These are phyloP conservation scores for Drosophila azteca DNA, from an alignment of 1,140 invertebrate genomes.

Conservation along the genomic window DNA sequence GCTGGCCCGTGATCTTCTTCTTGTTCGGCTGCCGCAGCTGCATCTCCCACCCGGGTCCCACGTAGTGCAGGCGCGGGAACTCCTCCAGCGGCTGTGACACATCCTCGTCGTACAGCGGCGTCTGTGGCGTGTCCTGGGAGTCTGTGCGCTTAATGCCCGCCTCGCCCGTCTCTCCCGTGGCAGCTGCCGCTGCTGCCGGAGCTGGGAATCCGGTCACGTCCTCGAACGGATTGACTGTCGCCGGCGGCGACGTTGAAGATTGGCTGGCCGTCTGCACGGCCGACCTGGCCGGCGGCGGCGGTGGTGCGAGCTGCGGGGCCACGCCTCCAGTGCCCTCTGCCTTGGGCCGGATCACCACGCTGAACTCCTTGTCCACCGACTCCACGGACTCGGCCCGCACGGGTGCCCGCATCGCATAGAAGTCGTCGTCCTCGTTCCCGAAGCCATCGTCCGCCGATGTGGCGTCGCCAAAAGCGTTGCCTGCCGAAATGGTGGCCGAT, in stretches of 20 bases:
- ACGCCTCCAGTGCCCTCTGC: conserved; percentile 84
- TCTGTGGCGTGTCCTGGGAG: conserved; percentile 92
- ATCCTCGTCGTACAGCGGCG: conserved; percentile 97
- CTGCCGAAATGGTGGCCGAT: conserved; percentile 54
- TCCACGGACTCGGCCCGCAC: conserved; percentile 89
- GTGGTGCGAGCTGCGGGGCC: conserved; percentile 89
- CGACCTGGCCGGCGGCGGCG: conserved; percentile 87
- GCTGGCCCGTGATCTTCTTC: conserved; percentile 98
- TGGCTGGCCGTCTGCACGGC: conserved; percentile 74
- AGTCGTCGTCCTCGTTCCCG: conserved; percentile 91
- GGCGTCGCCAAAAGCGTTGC: conserved; percentile 84
- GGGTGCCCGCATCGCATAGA: conserved; percentile 90
- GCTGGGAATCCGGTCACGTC: conserved; percentile 83
- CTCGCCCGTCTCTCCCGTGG: conserved; percentile 48
- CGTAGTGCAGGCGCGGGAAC: conserved; percentile 92
- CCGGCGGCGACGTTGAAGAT: conserved; percentile 85
- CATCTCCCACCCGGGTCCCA: conserved; percentile 97
- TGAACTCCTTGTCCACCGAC: conserved; percentile 86
- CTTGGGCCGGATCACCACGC: conserved; percentile 86
- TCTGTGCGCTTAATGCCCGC: conserved; percentile 84
- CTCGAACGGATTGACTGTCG: conserved; percentile 89
- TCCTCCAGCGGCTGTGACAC: conserved; percentile 96
- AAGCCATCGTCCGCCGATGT: conserved; percentile 86
- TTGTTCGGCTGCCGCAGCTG: conserved; percentile 97
- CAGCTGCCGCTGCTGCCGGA: conserved; percentile 33